Conservation (phyloP, 2,888 invertebrate species). For the Eupithecia insigniata region DNA sequence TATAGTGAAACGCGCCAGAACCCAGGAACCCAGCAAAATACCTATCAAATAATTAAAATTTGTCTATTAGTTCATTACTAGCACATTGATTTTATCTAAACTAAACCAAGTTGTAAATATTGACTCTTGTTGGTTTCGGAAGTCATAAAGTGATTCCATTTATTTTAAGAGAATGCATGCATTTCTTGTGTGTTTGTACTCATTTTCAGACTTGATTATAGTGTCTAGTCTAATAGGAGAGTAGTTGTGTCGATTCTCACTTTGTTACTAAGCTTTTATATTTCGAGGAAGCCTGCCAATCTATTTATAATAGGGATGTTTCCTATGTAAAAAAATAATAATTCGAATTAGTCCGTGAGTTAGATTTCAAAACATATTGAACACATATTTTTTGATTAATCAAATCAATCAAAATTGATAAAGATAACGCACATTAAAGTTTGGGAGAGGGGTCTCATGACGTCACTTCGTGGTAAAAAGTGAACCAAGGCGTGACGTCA, state of each 20-base stretch:
- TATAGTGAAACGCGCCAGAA: too few relatives aligned
- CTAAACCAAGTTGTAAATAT: conserved; percentile 67
- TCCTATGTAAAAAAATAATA: too few relatives aligned
- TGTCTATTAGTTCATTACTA: neutral
- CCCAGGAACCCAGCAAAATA: neutral
- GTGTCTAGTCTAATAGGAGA: conserved; percentile 81
- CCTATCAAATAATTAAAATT: neutral
- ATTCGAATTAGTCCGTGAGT: too few relatives aligned
- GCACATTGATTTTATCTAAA: conserved; percentile 24
- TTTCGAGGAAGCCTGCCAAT: conserved; percentile 72
- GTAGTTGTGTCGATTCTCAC: conserved; percentile 76
- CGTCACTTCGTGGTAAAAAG: too few relatives aligned
- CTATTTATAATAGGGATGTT: too few relatives aligned
- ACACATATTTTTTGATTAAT: too few relatives aligned
- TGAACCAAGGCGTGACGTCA: too few relatives aligned
- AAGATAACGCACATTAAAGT: too few relatives aligned
- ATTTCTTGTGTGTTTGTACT: conserved; percentile 83
- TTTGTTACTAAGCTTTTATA: conserved; percentile 72
- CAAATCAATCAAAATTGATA: too few relatives aligned
- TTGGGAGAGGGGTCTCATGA: too few relatives aligned
- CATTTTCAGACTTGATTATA: conserved; percentile 75
- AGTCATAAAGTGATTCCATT: conserved; percentile 82
- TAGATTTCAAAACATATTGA: too few relatives aligned
- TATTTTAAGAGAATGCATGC: conserved; percentile 83
- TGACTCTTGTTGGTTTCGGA: conserved; percentile 72